phyloP scores from a whole-genome alignment of 1,140 invertebrate species.

The Leucophenga varia region DNA sequence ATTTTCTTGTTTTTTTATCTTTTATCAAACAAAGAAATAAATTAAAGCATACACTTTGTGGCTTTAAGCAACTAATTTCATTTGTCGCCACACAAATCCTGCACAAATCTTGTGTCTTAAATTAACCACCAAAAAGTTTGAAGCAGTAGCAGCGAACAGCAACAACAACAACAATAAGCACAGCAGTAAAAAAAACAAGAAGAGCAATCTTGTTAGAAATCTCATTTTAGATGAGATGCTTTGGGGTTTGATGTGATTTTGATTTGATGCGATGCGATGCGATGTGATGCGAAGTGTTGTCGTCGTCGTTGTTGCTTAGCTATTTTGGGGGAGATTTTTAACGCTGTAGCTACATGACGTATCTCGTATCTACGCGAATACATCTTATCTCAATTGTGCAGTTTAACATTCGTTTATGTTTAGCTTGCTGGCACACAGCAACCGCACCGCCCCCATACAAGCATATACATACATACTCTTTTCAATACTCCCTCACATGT shows the following conservation, averaged over 20 bases:
- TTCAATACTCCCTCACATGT: no score
- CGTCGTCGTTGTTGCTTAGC: slow-evolving; percentile 9
- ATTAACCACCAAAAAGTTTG: background rate
- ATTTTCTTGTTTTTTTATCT: no score
- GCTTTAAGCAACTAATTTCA: no score
- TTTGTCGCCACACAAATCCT: no score
- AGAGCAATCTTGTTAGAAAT: slow-evolving; percentile 6
- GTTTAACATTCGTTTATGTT: slow-evolving; percentile 5
- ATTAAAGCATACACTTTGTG: no score
- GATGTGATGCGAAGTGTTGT: slow-evolving; percentile 14
- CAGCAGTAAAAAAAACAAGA: slow-evolving; percentile 3
- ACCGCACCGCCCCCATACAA: no score
- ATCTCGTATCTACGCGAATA: slow-evolving; percentile 42
- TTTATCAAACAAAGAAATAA: no score
- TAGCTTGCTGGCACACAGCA: no score
- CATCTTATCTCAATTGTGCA: slow-evolving; percentile 54
- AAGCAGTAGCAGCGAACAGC: background rate
- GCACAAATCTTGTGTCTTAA: no score
- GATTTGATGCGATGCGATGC: no score
- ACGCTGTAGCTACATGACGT: slow-evolving; percentile 34
- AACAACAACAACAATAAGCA: slow-evolving; percentile 2
- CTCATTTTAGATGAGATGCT: slow-evolving; percentile 2
- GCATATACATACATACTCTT: no score
- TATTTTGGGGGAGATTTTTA: background rate
- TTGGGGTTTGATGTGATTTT: no score